Base-by-base conservation (phyloP, 2,797 vertebrate genomes). In the Anisognathus igniventris region DNA sequence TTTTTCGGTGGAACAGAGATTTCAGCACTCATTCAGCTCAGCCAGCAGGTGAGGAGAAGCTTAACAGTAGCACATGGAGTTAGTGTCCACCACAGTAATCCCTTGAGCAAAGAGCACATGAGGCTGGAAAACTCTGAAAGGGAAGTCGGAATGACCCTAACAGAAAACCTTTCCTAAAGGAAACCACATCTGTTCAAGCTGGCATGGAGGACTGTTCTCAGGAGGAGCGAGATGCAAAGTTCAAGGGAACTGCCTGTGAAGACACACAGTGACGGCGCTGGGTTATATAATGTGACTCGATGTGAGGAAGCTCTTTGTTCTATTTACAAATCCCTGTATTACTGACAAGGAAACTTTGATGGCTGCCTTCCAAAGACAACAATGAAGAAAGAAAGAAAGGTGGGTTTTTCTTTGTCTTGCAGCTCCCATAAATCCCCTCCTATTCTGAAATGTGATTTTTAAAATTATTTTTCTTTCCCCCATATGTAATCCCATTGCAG, bases 331-430 rank as follows among this genome's bases (percentile, higher is more conserved):
- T 77, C 83, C 68, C 48, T 86, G 70, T 66, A 78, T 74, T 81
- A 83, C 68, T 82, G 81, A 95, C 72, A 81, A 87, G 68, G 91
- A 96, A 97, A 96, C 93, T 86, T 95, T 1, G 27, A 61, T 37
- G 92, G 96, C 92, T 91, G 95, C 79, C 79, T 94, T 96, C 95
- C 93, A 94, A 96, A 87, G 66, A 66, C 93, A 97, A 95, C 96
- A 97, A 95, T 37, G 71, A 66, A 66, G 61, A 54, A 91, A 93
- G 60, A 73, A 95, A 93, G 77, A 72, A 92, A 94, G 91, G 90
- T 87, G 87, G 92, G 88, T 93, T 96, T 92, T 95, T 75, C 92
- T 88, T 96, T 96, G 92, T 92, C 56, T 88, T 85, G 66, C 73
- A 92, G 76, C 48, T 92, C 73, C 78, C 75, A 73, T 81, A 94